Evolutionary conservation across 2,113 vertebrate genomes (phyloP), one percentile per base, ranked within the genome.

Genomic region (Athene noctua): DNA sequence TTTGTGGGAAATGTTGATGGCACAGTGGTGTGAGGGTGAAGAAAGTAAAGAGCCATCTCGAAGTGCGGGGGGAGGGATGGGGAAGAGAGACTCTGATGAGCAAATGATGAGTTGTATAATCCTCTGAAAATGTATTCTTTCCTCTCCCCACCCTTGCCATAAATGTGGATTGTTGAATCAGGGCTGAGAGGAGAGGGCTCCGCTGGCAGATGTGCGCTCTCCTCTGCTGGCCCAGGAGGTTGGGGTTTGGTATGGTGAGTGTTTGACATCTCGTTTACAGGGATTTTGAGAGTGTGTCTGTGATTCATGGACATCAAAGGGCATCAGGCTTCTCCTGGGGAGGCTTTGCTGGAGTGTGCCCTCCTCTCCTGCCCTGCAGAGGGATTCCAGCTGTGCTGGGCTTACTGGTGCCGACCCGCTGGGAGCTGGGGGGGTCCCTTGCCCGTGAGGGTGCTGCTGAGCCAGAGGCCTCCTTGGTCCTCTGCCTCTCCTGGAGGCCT

Each of bases 261-360:
- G 96, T 94, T 95, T 97, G 96, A 97, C 97, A 97, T 97, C 94
- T 97, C 95, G 80, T 97, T 97, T 96, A 97, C 96, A 95, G 96
- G 97, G 97, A 96, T 97, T 97, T 94, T 66, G 94, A 95, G 97
- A 95, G 96, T 1, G 80, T 94, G 96, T 86, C 96, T 95, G 95
- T 97, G 97, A 97, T 97, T 97, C 96, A 97, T 15, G 86, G 96
- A 97, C 96, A 96, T 97, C 97, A 97, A 96, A 97, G 96, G 88
- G 92, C 90, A 92, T 15, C 94, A 1, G 92, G 89, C 97, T 96
- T 92, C 80, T 96, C 93, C 52, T 38, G 94, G 94, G 71, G 86
- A 97, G 88, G 92, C 96, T 96, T 75, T 92, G 94, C 87, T 73
- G 96, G 86, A 96, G 86, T 59, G 11, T 30, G 36, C 51, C 54